Conservation (phyloP, 2,113 vertebrate species). For the Zootoca vivipara region DNA sequence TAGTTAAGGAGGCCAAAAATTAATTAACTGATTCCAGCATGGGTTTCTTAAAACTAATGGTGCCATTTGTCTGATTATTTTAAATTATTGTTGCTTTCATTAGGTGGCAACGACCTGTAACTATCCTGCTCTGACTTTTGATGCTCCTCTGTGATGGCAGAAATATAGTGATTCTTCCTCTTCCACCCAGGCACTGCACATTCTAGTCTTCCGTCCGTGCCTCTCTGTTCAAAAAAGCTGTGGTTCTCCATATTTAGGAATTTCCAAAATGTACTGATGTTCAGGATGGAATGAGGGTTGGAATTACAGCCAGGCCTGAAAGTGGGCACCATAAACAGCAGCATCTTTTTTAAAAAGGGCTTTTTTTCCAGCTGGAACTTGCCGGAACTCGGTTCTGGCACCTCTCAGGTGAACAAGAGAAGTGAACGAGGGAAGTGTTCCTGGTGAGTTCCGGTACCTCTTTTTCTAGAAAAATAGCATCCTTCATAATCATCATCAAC, state of each 20-base stretch:
- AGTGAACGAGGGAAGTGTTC: too few species aligned
- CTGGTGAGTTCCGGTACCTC: too few species aligned
- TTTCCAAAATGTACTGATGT: not conserved
- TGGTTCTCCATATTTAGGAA: not conserved
- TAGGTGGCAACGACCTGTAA: slow-evolving; percentile 53
- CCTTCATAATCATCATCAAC: too few species aligned
- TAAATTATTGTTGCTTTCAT: slow-evolving; percentile 69
- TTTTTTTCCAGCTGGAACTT: too few species aligned
- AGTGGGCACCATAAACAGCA: not conserved
- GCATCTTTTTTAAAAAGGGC: not conserved
- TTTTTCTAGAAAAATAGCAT: too few species aligned
- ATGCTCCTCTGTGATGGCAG: slow-evolving; percentile 5
- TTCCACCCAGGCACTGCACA: not conserved
- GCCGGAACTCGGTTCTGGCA: too few species aligned
- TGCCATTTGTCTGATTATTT: slow-evolving; percentile 70
- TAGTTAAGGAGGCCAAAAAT: slow-evolving; percentile 79
- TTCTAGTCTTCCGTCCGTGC: not conserved
- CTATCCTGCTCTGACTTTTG: slow-evolving; percentile 50
- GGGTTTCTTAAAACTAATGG: slow-evolving; percentile 77
- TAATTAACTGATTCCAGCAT: slow-evolving; percentile 79
- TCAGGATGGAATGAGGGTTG: not conserved
- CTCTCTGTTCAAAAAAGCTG: not conserved
- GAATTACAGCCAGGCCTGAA: not conserved
- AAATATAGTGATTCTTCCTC: not conserved
- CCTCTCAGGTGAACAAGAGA: too few species aligned